Percentiles rank a stretch among this genome's conserved stretches.
These are phyloP conservation scores for Trimorus sp. DNA, from an alignment of 2,888 invertebrate genomes.

Conservation along the genomic window DNA sequence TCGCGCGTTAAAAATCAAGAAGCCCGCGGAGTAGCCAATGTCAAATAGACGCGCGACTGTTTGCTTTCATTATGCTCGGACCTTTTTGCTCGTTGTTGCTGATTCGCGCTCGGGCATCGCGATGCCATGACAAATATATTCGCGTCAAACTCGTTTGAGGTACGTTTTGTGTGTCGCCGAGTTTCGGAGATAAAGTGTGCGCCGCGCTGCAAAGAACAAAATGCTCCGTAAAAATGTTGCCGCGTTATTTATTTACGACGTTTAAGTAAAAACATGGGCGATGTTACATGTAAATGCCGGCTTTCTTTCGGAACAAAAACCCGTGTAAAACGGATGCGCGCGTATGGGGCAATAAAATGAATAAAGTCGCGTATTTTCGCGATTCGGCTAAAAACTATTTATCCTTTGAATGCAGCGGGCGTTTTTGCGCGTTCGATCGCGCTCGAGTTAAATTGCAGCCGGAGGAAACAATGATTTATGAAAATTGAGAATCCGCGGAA, in stretches of 20 bases:
- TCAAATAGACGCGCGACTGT: no score
- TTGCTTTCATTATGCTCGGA: no score
- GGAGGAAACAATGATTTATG: conserved; percentile 59
- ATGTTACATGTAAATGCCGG: conserved; percentile 61
- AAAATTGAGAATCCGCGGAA: conserved; percentile 57
- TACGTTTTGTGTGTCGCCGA: conserved; percentile 48
- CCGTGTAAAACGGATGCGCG: conserved; percentile 57
- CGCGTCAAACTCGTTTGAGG: conserved; percentile 58
- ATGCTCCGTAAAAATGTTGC: conserved; percentile 60
- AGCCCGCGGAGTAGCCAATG: no score
- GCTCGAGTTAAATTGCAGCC: conserved; percentile 51
- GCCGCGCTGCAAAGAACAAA: conserved; percentile 56
- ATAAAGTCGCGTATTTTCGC: conserved; percentile 60
- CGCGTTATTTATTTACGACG: conserved; percentile 63
- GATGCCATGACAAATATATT: conserved; percentile 53
- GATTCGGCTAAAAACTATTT: conserved; percentile 62
- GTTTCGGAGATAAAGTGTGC: conserved; percentile 53
- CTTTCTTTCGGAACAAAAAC: conserved; percentile 56
- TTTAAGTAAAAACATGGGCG: conserved; percentile 62
- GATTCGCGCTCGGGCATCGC: conserved; percentile 22
- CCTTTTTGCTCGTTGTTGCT: no score
- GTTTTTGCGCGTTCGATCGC: conserved; percentile 51
- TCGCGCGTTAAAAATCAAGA: background rate
- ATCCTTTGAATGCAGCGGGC: conserved; percentile 45
- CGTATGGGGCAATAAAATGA: conserved; percentile 61